A percentile compares a stretch with the other conserved stretches of the same genome.
These are phyloP conservation scores for Psilopogon haemacephalus DNA, from an alignment of 2,113 vertebrate genomes.

Conservation along the genomic window DNA sequence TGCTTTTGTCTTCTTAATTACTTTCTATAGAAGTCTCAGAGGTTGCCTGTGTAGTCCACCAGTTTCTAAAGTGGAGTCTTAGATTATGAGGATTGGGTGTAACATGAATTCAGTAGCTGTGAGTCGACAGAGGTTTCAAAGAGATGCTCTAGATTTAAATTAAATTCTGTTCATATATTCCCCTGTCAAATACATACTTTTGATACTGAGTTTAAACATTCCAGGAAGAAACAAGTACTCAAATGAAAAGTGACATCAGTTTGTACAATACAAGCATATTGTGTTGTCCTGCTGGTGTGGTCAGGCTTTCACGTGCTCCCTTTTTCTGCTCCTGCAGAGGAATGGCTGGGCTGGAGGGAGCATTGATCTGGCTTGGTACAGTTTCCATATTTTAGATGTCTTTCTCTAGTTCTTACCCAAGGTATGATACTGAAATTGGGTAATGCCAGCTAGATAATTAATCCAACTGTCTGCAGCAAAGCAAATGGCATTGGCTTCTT, in stretches of 20 bases:
- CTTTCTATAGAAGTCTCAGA: background rate
- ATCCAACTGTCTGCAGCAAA: background rate
- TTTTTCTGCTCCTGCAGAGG: background rate
- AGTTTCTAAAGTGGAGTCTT: background rate
- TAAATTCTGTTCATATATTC: background rate
- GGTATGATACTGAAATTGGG: background rate
- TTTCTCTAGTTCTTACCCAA: background rate
- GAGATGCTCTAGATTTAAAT: background rate
- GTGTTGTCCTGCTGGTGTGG: background rate
- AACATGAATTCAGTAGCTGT: background rate
- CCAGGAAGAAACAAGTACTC: background rate
- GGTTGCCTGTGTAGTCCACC: background rate
- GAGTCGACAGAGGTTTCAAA: background rate
- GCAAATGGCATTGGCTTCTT: background rate
- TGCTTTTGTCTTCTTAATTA: background rate
- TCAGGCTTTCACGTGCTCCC: rapidly evolving
- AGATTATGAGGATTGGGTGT: background rate
- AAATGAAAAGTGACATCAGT: background rate
- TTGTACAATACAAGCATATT: background rate
- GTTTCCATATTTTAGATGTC: background rate
- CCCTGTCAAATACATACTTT: background rate
- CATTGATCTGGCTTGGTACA: rapidly evolving
- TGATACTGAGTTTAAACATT: background rate
- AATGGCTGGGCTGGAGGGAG: background rate
- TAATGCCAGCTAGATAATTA: background rate